Base-by-base conservation (phyloP, 2,797 vertebrate genomes). In the Paguma larvata region DNA sequence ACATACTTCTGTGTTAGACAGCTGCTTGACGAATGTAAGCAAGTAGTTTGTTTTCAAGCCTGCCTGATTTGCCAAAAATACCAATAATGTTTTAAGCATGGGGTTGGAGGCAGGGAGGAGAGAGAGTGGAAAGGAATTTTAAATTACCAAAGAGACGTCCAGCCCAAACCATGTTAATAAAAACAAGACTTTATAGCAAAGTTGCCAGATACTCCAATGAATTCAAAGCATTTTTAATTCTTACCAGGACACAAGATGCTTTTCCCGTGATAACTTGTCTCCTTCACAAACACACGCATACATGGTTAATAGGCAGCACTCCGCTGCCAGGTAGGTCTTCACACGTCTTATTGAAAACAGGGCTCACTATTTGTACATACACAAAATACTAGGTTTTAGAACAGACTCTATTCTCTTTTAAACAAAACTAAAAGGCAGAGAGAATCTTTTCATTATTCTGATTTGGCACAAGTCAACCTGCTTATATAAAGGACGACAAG, bases 131-230 rank as follows among this genome's bases (percentile, higher is more conserved):
- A 93, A 98, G 85, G 95, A 97, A 97, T 96, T 94, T 94, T 73
- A 86, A 97, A 65, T 97, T 97, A 94, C 73, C 89, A 77, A 78
- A 93, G 48, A 86, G 97, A 97, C 92, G 90, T 96, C 95, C 72
- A 97, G 77, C 82, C 90, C 86, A 94, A 88, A 56, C 89, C 77
- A 91, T 95, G 91, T 97, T 97, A 86, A 95, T 97, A 95, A 92
- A 90, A 98, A 98, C 98, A 92, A 96, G 41, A 70, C 41, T 38
- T 96, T 30, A 94, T 72, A 97, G 91, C 68, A 85, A 93, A 95
- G 25, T 48, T 27, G 84, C 96, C 59, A 98, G 83, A 93, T 89
- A 84, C 38, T 89, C 6, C 70, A 97, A 53, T 34, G 63, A 53
- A 93, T 23, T 83, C 62, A 92, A 90, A 97, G 19, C 56, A 80